Conservation (phyloP, 1,140 invertebrate genomes). For the Coptotermes formosanus region DNA sequence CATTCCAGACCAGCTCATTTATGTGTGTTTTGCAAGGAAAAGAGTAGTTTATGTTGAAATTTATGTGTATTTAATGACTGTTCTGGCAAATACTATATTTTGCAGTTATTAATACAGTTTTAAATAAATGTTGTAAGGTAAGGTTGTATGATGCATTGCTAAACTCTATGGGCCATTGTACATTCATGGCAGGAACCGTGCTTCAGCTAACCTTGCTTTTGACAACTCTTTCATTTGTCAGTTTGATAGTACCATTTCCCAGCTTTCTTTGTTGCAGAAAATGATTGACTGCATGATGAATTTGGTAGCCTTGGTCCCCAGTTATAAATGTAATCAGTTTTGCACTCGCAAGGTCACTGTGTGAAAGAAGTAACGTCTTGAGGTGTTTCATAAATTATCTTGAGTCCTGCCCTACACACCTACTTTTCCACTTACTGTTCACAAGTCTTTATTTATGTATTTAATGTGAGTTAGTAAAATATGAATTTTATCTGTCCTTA, state of each 20-base stretch:
- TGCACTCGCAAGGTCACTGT: not conserved
- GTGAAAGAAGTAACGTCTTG: not conserved
- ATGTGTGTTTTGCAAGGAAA: not conserved
- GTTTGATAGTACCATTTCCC: no score
- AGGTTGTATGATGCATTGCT: not conserved
- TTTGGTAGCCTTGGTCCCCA: not conserved
- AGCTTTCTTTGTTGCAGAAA: no score
- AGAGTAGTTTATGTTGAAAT: no score
- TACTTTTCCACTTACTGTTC: not conserved
- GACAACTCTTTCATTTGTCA: not conserved
- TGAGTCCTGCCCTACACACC: not conserved
- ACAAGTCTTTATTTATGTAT: not conserved
- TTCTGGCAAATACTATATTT: not conserved
- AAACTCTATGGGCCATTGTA: not conserved
- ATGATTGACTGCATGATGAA: no score
- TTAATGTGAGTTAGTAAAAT: not conserved
- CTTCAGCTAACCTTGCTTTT: not conserved
- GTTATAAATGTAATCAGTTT: not conserved
- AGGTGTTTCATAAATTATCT: not conserved
- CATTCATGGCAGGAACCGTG: not conserved
- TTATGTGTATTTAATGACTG: no score
- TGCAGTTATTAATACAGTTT: no score
- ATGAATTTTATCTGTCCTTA: not conserved
- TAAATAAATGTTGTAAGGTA: no score
- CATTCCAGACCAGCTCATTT: not conserved